Conservation (phyloP, 2,797 vertebrate genomes). For the Odontamblyopus lacepedii region DNA sequence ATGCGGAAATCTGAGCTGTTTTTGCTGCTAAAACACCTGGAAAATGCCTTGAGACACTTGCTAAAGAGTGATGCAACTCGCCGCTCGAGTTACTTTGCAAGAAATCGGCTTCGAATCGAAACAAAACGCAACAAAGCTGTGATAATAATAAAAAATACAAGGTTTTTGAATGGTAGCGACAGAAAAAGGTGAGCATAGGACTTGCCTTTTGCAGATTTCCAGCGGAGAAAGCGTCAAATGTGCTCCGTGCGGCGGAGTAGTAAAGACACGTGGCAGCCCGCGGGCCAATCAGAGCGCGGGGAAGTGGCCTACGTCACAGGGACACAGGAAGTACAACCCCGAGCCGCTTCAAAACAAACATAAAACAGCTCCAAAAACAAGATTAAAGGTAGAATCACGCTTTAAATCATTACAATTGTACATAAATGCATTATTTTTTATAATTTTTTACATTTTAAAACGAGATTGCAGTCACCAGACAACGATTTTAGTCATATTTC, state of each 20-base stretch:
- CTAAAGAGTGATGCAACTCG: constrained; percentile 60
- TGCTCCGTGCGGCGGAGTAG: constrained; percentile 26
- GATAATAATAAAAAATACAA: rapidly evolving
- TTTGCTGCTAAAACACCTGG: neutral
- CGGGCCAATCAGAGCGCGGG: constrained; percentile 65
- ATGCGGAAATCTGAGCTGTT: neutral
- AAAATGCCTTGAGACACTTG: constrained; percentile 20
- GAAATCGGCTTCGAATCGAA: neutral
- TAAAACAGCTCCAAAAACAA: neutral
- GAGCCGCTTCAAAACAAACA: constrained; percentile 8
- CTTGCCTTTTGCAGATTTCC: constrained; percentile 33
- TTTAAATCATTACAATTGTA: neutral
- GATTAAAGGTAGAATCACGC: neutral
- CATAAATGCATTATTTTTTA: neutral
- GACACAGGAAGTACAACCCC: constrained; percentile 3
- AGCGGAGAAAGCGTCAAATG: constrained; percentile 18
- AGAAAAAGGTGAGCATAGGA: neutral
- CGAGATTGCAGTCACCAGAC: neutral
- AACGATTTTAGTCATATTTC: neutral
- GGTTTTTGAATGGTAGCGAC: neutral
- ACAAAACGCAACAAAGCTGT: neutral
- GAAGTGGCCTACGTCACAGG: constrained; percentile 39
- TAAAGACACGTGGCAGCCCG: constrained; percentile 69
- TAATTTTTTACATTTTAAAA: neutral
- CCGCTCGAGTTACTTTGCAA: constrained; percentile 14